phyloP scores from a whole-genome alignment of 1,140 invertebrate species.

The Telenomus remus region DNA sequence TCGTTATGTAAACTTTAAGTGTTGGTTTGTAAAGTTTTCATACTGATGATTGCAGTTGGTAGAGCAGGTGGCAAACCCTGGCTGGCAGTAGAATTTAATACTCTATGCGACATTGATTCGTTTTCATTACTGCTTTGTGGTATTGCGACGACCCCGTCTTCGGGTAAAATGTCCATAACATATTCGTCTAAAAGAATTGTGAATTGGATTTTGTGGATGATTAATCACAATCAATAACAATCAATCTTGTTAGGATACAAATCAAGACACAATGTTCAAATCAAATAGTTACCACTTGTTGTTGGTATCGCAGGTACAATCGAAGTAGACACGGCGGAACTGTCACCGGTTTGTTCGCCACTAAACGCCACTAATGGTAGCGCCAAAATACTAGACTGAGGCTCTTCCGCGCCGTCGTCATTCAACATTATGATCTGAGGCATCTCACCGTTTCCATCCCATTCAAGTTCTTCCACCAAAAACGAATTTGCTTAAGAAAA shows the following conservation, averaged over 20 bases:
- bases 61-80: conserved; percentile 63
- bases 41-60: conserved; percentile 65
- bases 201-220: neutral
- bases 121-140: conserved; percentile 64
- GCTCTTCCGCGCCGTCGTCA: conserved; percentile 64
- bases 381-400: conserved; percentile 58
- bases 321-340: conserved; percentile 22
- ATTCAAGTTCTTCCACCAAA: conserved; percentile 68
- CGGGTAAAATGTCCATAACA: conserved; percentile 67
- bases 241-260: neutral
- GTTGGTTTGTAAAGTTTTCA: conserved; percentile 24
- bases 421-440: conserved; percentile 70
- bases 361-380: conserved; percentile 58
- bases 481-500: neutral
- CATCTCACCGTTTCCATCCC: conserved; percentile 70
- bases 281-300: conserved; percentile 56
- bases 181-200: conserved; percentile 63
- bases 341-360: conserved; percentile 39
- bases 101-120: conserved; percentile 60
- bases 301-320: conserved; percentile 62
- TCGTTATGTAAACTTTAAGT: no score
- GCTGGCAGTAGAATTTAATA: conserved; percentile 62
- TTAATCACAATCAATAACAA: conserved; percentile 5
- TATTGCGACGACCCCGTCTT: conserved; percentile 68
- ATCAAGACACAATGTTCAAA: conserved; percentile 4